phyloP scores from a whole-genome alignment of 1,140 invertebrate species.

The Cardiocondyla obscurior region DNA sequence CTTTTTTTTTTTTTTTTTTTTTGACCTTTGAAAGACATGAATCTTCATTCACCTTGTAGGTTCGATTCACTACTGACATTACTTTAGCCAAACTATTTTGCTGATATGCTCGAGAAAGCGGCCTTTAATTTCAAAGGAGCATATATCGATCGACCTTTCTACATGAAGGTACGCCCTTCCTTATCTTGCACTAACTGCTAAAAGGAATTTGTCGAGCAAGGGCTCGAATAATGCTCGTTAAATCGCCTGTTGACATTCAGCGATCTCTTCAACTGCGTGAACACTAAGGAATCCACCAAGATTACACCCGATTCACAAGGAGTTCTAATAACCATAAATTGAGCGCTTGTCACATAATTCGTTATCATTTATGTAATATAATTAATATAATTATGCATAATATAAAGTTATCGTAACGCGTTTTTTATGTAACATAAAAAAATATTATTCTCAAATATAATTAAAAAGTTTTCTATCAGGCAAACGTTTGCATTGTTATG shows the following conservation, averaged over 20 bases:
- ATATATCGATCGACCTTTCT: slow-evolving; percentile 59
- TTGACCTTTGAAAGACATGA: background rate
- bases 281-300: slow-evolving; percentile 20
- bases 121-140: slow-evolving; percentile 26
- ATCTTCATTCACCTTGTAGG: background rate
- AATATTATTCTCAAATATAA: background rate
- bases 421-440: background rate
- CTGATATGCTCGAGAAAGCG: slow-evolving; percentile 24
- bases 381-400: no score
- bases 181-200: slow-evolving; percentile 42
- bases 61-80: slow-evolving; percentile 34
- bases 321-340: background rate
- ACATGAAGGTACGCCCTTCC: slow-evolving; percentile 12
- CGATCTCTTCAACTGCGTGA: background rate
- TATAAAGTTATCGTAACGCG: no score
- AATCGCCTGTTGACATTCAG: slow-evolving; percentile 43
- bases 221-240: slow-evolving; percentile 26
- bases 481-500: background rate
- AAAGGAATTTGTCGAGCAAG: slow-evolving; percentile 36
- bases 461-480: background rate
- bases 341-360: background rate
- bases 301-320: slow-evolving; percentile 3
- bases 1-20: background rate
- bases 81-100: slow-evolving; percentile 19
- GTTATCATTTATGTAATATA: background rate